These are phyloP conservation scores for Hypotaenidia philippensis DNA, from an alignment of 2,797 vertebrate species.

Conservation along the genomic window DNA sequence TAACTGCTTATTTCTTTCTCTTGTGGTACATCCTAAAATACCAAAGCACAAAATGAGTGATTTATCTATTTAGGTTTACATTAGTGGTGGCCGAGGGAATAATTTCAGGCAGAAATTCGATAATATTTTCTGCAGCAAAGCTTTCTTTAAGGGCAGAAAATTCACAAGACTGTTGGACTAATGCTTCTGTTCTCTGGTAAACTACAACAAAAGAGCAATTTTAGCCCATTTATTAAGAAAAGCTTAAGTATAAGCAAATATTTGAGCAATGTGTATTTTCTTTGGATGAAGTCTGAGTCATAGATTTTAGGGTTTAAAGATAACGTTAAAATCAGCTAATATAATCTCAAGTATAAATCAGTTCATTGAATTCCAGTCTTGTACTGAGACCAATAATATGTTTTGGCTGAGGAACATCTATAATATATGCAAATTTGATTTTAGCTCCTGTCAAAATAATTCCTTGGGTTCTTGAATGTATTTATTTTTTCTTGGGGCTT, in stretches of 20 bases:
- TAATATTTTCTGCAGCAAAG: slow-evolving; percentile 19
- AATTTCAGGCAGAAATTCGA: slow-evolving; percentile 27
- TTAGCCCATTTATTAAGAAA: background rate
- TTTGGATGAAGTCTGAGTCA: background rate
- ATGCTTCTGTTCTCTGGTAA: background rate
- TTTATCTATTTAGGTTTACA: slow-evolving; percentile 31
- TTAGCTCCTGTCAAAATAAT: background rate
- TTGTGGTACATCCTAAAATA: background rate
- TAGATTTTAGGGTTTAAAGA: background rate
- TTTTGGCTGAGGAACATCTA: background rate
- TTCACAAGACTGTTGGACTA: background rate
- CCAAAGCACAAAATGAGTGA: background rate
- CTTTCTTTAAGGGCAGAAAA: slow-evolving; percentile 13
- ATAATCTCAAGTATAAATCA: slow-evolving; percentile 1
- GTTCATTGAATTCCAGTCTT: background rate
- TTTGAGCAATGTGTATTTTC: background rate
- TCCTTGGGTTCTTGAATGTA: background rate
- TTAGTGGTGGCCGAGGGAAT: slow-evolving; percentile 4
- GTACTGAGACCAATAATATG: background rate
- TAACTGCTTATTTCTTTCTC: slow-evolving; percentile 8
- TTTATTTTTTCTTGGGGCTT: background rate
- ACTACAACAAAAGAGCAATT: background rate
- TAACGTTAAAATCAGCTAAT: background rate
- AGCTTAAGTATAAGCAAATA: background rate
- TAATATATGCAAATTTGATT: background rate